A percentile compares a stretch with the other conserved stretches of the same genome.
phyloP scores from a whole-genome alignment of 1,140 invertebrate genomes.

The Camponotus floridanus region DNA sequence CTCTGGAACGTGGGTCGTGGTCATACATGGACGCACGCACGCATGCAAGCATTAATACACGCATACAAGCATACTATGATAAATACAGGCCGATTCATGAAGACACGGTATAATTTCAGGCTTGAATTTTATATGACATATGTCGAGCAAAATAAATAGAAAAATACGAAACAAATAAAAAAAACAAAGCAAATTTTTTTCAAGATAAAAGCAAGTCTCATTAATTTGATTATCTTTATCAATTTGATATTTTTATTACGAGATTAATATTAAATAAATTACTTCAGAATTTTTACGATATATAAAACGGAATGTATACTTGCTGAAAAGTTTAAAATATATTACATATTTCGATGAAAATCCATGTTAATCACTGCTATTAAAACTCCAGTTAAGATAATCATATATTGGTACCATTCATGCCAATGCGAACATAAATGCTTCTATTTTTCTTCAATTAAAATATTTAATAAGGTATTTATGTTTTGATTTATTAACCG shows the following conservation, averaged over 20 bases:
- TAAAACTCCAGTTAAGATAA: constrained; percentile 36
- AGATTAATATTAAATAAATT: not conserved
- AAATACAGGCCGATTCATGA: constrained; percentile 25
- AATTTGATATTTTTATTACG: not conserved
- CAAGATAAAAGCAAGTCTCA: not conserved
- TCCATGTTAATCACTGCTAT: not conserved
- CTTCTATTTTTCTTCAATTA: not conserved
- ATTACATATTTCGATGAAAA: not conserved
- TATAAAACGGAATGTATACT: not conserved
- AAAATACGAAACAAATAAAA: not conserved
- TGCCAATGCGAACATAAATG: not conserved
- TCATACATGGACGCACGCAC: not conserved
- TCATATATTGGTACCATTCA: not conserved
- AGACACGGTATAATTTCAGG: not conserved
- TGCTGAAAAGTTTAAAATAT: not conserved
- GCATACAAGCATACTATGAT: not conserved
- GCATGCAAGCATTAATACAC: not conserved
- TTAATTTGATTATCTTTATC: not conserved
- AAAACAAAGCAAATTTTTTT: not conserved
- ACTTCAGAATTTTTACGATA: not conserved
- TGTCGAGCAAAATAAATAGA: constrained; percentile 5
- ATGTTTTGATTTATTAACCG: not conserved
- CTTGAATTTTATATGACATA: not conserved
- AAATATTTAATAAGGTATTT: not conserved
- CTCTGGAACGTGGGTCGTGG: constrained; percentile 20